Base-by-base conservation (phyloP, 2,113 vertebrate species). In the Oncorhynchus masou region DNA sequence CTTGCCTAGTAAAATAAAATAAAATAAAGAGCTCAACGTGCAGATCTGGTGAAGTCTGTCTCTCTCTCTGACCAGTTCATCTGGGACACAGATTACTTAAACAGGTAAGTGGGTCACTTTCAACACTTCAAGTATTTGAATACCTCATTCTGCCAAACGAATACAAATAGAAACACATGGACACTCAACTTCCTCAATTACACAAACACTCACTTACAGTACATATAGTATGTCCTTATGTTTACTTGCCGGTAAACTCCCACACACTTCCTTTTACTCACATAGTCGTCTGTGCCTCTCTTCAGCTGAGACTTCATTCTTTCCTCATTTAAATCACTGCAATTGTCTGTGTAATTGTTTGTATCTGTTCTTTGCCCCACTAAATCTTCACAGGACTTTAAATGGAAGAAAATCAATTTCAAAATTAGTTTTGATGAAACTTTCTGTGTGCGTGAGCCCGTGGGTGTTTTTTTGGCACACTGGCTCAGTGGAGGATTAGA, bases 61-160 rank as follows among this genome's bases (percentile, higher is more conserved):
- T 15, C 15, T 29, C 64, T 70, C 72, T 62, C 70, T 71, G 19
- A 64, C 60, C 22, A 19, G 12, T 57, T 57, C 3, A 4, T 57
- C 51, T 54, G 79, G 79, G 76, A 74, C 81, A 81, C 81, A 83
- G 79, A 24, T 68, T 83, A 85, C 79, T 83, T 83, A 77, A 88
- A 74, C 88, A 87, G 89, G 89, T 84, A 91, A 92, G 81, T 93
- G 83, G 88, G 89, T 88, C 91, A 90, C 78, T 71, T 70, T 65
- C 72, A 80, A 79, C 79, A 70, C 74, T 74, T 67, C 74, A 67
- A 71, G 79, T 79, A 82, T 81, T 45, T 80, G 70, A 79, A 60
- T 62, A 71, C 72, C 62, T 82, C 69, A 22, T 20, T 79, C 27
- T 86, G 86, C 84, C 29, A 71, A 68, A 72, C 45, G 34, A 62